Evolutionary conservation across 2,113 vertebrate genomes (phyloP).

Genomic region (mouse (Mus musculus)): DNA sequence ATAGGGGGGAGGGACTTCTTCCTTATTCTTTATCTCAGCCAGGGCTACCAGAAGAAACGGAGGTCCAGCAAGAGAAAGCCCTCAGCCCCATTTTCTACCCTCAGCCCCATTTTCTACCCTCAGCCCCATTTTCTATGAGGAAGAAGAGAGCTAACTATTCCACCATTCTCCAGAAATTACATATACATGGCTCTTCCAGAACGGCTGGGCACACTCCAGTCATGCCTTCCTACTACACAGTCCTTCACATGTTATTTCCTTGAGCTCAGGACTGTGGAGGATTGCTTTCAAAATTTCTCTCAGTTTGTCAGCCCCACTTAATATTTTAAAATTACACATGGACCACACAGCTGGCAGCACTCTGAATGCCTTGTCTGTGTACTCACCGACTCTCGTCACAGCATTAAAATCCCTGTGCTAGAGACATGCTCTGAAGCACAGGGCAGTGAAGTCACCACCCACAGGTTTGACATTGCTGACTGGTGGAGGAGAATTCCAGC

Average conservation of each 20-base stretch:
- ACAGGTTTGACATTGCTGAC: background rate
- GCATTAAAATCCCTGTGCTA: background rate
- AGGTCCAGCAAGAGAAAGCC: background rate
- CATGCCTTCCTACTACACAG: background rate
- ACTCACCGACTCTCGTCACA: background rate
- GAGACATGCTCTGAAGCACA: background rate
- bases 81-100: background rate
- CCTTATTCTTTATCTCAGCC: background rate
- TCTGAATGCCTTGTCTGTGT: background rate
- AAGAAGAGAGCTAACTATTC: background rate
- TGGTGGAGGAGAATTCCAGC: background rate
- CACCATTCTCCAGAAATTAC: background rate
- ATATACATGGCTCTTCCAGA: background rate
- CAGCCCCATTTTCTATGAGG: background rate
- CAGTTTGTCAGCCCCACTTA: background rate
- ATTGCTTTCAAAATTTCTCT: background rate
- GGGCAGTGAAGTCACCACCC: background rate
- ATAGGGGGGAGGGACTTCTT: no score
- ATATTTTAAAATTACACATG: background rate
- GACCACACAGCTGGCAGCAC: background rate
- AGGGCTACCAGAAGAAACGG: background rate
- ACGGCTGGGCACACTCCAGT: background rate
- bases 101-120: background rate
- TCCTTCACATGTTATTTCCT: background rate
- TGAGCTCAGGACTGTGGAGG: background rate